These are phyloP conservation scores for Diplosoma virens DNA, from an alignment of 23 tunicate genomes.

Conservation along the genomic window DNA sequence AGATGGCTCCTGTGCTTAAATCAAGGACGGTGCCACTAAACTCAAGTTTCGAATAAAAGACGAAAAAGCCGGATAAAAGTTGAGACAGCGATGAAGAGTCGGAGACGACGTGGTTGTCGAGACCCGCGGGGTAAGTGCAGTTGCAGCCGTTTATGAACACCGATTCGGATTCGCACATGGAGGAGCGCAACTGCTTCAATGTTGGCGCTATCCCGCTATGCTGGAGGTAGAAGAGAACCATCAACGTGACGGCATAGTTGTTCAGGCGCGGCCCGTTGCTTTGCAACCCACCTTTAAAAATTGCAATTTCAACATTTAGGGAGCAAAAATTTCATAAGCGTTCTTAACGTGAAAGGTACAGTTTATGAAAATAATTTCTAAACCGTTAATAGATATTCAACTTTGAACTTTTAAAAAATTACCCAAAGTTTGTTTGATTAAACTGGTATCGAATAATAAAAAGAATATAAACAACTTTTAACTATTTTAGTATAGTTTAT, in stretches of 20 bases:
- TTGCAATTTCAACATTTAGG: not conserved
- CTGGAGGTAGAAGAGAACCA: conserved; percentile 64
- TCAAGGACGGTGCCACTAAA: conserved; percentile 41
- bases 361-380: too few species aligned
- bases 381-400: too few species aligned
- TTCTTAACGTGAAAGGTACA: too few species aligned
- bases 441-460: too few species aligned
- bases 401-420: too few species aligned
- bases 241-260: conserved; percentile 78
- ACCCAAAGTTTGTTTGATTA: too few species aligned
- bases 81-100: conserved; percentile 11
- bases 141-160: conserved; percentile 46
- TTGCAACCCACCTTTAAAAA: conserved; percentile 49
- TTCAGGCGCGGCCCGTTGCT: conserved; percentile 61
- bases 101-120: not conserved
- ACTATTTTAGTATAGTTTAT: too few species aligned
- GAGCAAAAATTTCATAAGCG: too few species aligned
- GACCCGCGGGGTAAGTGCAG: conserved; percentile 37
- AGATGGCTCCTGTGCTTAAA: conserved; percentile 16
- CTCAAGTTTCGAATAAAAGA: conserved; percentile 57
- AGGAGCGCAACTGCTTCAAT: conserved; percentile 37
- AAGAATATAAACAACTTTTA: too few species aligned
- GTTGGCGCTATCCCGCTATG: conserved; percentile 8
- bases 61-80: conserved; percentile 54
- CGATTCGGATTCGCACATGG: not conserved